Base-by-base conservation (phyloP, 2,113 vertebrate species). In the Odocoileus virginianus region DNA sequence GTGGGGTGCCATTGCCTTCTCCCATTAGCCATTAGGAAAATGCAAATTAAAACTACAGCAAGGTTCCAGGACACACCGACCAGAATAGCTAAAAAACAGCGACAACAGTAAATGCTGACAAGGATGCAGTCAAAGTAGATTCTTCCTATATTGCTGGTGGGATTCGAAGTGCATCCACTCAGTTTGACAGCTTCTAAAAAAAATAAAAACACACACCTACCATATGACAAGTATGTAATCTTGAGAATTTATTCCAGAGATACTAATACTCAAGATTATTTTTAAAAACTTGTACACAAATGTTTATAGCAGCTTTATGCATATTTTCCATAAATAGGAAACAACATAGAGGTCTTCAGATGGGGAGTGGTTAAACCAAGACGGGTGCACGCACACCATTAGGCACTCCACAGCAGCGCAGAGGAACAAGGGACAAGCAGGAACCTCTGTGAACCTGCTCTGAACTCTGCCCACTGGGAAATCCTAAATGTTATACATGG, bases 361-460 rank as follows among this genome's bases (percentile, higher is more conserved):
- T 57, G 23, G 5, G 54, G 11, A 89, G 25, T 50, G 23, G 8
- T 71, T 60, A 47, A 54, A 64, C 33, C 17, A 1, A 17, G 28
- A 52, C 0, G 1, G 33, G 50, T 2, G 4, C 4, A 78, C 5
- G 1, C 1, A 21, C 11, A 25, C 21, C 3, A 0, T 14, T 4
- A 19, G 15, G 7, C 28, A 21, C 4, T 5, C 13, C 16, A 50
- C 30, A 79, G 30, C 4, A 43, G 54, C 21, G 3, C 9, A 50
- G 43, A 52, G 14, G 0, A 60, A 47, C 4, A 27, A 3, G 25
- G 1, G 10, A 3, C 3, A 9, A 4, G 27, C 52, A 58, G 7
- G 7, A 64, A 1, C 7, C 50, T 74, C 36, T 74, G 36, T 5
- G 33, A 57, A 12, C 23, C 2, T n/a, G 5, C 8, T 74, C 45